These are phyloP conservation scores for Glyptemys insculpta DNA, from an alignment of 2,797 vertebrate genomes.

Conservation along the genomic window DNA sequence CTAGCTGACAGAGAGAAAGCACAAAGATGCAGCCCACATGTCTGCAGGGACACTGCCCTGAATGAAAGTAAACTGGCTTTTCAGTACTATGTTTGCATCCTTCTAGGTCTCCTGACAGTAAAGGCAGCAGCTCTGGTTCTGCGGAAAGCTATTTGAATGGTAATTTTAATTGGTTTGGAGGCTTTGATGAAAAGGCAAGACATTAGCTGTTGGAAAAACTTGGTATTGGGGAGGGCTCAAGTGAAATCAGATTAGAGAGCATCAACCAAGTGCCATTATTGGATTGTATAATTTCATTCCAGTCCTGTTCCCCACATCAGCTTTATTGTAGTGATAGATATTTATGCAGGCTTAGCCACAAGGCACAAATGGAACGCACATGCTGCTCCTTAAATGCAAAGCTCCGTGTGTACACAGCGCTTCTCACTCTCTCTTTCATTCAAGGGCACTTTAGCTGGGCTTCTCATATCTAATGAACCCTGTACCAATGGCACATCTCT, in stretches of 20 bases:
- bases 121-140: neutral
- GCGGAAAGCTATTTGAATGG: neutral
- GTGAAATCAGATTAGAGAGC: neutral
- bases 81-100: neutral
- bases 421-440: neutral
- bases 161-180: slow-evolving; percentile 48
- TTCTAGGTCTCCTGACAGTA: neutral
- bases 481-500: neutral
- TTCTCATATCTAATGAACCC: neutral
- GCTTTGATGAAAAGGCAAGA: slow-evolving; percentile 44
- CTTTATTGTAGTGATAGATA: neutral
- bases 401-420: neutral
- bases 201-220: neutral
- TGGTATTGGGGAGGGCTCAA: neutral
- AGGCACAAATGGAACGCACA: neutral
- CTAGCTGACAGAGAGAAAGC: neutral
- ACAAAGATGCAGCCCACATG: slow-evolving; percentile 63
- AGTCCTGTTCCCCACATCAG: slow-evolving; percentile 8
- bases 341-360: neutral
- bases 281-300: neutral
- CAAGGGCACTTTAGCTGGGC: neutral
- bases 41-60: neutral
- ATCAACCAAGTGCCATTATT: neutral
- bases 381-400: neutral
- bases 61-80: neutral